These are phyloP conservation scores for Stenopsyche tienmushanensis DNA, from an alignment of 1,140 invertebrate species.

Conservation along the genomic window DNA sequence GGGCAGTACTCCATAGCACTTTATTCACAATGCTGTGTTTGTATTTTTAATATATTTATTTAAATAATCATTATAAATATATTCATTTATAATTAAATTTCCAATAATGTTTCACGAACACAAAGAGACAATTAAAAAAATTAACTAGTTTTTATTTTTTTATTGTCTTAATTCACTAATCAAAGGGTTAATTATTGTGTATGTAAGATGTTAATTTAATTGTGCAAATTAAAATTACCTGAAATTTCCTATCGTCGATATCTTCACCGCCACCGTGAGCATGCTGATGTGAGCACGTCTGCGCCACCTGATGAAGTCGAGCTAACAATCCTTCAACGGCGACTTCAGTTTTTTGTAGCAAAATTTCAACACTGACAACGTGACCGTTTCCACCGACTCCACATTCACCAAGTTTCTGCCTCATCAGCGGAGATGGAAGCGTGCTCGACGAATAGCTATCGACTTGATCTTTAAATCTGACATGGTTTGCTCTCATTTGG, in stretches of 20 bases:
- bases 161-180: no score
- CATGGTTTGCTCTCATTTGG: conserved; percentile 50
- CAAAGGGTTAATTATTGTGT: no score
- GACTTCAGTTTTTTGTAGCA: conserved; percentile 66
- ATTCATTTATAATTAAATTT: no score
- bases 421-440: conserved; percentile 49
- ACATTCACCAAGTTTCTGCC: conserved; percentile 52
- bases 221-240: conserved; percentile 48
- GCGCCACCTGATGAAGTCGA: conserved; percentile 66
- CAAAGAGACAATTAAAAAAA: no score
- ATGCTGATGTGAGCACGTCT: conserved; percentile 67
- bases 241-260: conserved; percentile 72
- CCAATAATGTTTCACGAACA: no score
- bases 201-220: no score
- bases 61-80: no score
- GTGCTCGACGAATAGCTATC: conserved; percentile 50
- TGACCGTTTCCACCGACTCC: conserved; percentile 56
- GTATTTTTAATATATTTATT: no score
- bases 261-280: conserved; percentile 66
- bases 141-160: no score
- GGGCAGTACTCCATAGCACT: no score
- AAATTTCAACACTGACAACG: conserved; percentile 58
- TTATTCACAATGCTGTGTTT: no score
- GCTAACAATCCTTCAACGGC: conserved; percentile 65
- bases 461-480: conserved; percentile 54